phyloP scores from a whole-genome alignment of 2,113 vertebrate species.

The Oenanthe oenanthe region DNA sequence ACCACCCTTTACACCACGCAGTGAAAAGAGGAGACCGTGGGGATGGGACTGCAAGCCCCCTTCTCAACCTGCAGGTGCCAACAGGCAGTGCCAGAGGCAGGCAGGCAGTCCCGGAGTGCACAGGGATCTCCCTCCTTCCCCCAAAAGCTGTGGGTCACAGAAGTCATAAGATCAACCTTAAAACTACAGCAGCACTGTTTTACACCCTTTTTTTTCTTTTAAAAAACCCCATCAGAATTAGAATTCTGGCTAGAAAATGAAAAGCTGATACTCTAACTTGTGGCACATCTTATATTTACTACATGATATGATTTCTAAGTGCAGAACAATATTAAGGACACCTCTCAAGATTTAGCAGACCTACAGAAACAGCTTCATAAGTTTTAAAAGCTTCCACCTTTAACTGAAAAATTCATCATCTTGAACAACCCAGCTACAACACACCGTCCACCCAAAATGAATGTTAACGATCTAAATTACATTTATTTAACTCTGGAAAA shows the following conservation, averaged over 20 bases:
- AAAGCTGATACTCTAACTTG: neutral
- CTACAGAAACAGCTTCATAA: neutral
- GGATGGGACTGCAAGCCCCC: neutral
- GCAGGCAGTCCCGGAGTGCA: fast-evolving
- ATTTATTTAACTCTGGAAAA: slow-evolving; percentile 63
- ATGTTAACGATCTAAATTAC: slow-evolving; percentile 23
- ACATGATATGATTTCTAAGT: neutral
- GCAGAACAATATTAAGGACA: neutral
- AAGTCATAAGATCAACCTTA: neutral
- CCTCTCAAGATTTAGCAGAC: neutral
- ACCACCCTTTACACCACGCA: neutral
- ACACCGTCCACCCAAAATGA: neutral
- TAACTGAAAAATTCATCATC: neutral
- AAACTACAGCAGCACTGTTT: neutral
- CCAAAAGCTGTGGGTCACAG: neutral
- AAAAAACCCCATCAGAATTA: neutral
- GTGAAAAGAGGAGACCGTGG: neutral
- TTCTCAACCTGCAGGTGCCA: neutral
- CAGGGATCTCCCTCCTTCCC: neutral
- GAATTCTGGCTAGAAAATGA: neutral
- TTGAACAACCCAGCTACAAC: neutral
- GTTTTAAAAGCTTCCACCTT: neutral
- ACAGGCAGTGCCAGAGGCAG: neutral
- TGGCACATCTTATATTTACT: neutral
- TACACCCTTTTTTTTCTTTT: neutral